These are phyloP conservation scores for Pseudolaguvia tuberculata DNA, from an alignment of 2,113 vertebrate genomes.

Conservation along the genomic window DNA sequence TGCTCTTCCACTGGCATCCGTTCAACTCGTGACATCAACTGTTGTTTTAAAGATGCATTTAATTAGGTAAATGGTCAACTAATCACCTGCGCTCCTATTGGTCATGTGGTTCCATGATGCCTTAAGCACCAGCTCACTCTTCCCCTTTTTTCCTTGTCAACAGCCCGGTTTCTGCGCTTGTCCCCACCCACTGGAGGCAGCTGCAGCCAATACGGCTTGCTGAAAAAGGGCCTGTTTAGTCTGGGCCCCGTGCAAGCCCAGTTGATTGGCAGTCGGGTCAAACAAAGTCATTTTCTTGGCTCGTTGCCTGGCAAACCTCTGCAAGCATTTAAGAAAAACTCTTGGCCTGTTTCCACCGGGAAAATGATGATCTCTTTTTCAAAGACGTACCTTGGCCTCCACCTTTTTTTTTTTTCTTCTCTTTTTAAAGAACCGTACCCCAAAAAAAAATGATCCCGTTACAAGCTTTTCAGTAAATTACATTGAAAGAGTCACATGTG, in stretches of 20 bases:
- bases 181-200: constrained; percentile 72
- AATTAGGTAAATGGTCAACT: constrained; percentile 3
- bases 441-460: constrained; percentile 14
- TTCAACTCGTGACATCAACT: constrained; percentile 20
- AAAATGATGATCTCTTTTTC: constrained; percentile 79
- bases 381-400: constrained; percentile 50
- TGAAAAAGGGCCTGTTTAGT: constrained; percentile 88
- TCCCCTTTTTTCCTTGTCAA: constrained; percentile 48
- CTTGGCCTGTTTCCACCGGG: constrained; percentile 61
- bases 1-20: background rate
- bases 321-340: constrained; percentile 78
- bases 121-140: constrained; percentile 40
- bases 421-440: constrained; percentile 28
- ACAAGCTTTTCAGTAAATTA: constrained; percentile 19
- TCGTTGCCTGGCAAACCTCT: constrained; percentile 81
- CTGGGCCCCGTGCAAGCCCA: constrained; percentile 84
- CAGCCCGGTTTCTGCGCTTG: constrained; percentile 42
- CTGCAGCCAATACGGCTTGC: constrained; percentile 82
- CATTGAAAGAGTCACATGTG: background rate
- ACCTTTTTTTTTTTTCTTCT: constrained; percentile 66
- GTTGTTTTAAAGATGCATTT: constrained; percentile 27
- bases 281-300: constrained; percentile 85
- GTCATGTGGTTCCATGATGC: constrained; percentile 27
- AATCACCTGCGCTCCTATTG: constrained; percentile 28
- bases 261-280: constrained; percentile 96